These are phyloP conservation scores for Drosophila pandora DNA, from an alignment of 1,140 invertebrate species.

Conservation along the genomic window DNA sequence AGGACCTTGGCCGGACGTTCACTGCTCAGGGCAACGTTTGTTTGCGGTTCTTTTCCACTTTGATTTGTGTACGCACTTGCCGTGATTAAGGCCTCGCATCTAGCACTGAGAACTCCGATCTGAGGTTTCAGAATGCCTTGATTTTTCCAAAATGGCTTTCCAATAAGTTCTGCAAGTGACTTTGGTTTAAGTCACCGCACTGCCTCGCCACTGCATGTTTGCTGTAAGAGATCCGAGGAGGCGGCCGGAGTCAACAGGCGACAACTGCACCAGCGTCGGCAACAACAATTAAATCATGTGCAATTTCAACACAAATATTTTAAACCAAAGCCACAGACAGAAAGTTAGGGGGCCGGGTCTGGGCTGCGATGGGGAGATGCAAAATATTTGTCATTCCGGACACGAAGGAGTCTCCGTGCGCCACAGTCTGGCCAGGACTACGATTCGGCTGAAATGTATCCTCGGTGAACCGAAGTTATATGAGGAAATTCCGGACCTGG, in stretches of 20 bases:
- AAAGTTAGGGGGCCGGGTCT: slow-evolving; percentile 23
- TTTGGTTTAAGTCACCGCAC: slow-evolving; percentile 72
- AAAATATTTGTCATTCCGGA: slow-evolving; percentile 79
- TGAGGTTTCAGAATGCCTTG: slow-evolving; percentile 6
- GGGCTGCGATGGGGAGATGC: slow-evolving; percentile 48
- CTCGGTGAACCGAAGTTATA: neutral
- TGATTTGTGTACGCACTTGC: slow-evolving; percentile 72
- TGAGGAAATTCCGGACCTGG: neutral
- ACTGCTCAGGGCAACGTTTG: slow-evolving; percentile 61
- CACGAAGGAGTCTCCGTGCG: slow-evolving; percentile 61
- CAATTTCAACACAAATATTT: slow-evolving; percentile 80
- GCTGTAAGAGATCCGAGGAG: slow-evolving; percentile 63
- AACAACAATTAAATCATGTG: slow-evolving; percentile 82
- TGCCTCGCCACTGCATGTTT: slow-evolving; percentile 28
- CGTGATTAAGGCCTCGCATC: slow-evolving; percentile 59
- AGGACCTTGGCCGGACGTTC: slow-evolving; percentile 35
- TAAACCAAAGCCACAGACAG: slow-evolving; percentile 67
- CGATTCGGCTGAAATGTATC: neutral
- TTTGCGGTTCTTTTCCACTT: slow-evolving; percentile 76
- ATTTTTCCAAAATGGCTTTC: slow-evolving; percentile 40
- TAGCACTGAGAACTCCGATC: neutral
- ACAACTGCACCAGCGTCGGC: slow-evolving; percentile 36
- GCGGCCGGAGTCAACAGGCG: slow-evolving; percentile 43
- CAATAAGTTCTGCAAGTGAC: slow-evolving; percentile 58
- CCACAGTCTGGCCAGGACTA: slow-evolving; percentile 20